Evolutionary conservation across 2,797 vertebrate species (phyloP).

Genomic region (Enteromius argenteus): DNA sequence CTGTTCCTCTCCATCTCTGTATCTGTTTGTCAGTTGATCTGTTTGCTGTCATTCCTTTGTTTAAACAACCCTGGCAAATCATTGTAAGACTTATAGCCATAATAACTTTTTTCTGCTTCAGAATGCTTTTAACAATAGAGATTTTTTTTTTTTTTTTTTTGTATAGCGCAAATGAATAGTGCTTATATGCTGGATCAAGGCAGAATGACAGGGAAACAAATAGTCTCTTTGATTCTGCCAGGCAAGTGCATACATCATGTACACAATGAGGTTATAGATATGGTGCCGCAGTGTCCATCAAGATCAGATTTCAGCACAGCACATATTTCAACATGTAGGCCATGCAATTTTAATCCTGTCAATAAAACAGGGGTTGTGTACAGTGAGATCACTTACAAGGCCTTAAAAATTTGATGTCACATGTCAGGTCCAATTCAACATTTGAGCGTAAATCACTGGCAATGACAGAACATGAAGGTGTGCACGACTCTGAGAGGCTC

Average conservation of each 20-base stretch:
- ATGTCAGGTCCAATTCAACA: slow-evolving; percentile 72
- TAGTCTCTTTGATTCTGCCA: slow-evolving; percentile 48
- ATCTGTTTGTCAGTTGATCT: neutral
- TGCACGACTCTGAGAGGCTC: slow-evolving; percentile 52
- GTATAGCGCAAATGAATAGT: slow-evolving; percentile 42
- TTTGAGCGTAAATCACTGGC: slow-evolving; percentile 62
- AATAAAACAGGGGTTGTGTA: slow-evolving; percentile 68
- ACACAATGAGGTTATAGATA: slow-evolving; percentile 46
- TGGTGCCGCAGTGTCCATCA: slow-evolving; percentile 30
- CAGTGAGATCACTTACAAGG: slow-evolving; percentile 70
- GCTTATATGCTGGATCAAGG: slow-evolving; percentile 29
- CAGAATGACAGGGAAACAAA: slow-evolving; percentile 51
- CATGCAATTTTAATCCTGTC: slow-evolving; percentile 75
- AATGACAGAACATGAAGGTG: slow-evolving; percentile 48
- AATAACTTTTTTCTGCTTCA: neutral
- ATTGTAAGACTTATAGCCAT: neutral
- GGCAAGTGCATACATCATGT: slow-evolving; percentile 59
- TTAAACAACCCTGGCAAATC: neutral
- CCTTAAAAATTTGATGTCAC: slow-evolving; percentile 72
- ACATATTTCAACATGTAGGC: slow-evolving; percentile 64
- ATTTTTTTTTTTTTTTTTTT: neutral
- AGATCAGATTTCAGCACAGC: slow-evolving; percentile 5
- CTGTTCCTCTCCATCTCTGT: neutral
- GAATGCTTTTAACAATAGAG: slow-evolving; percentile 12
- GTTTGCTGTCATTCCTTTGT: neutral